phyloP scores from a whole-genome alignment of 2,797 vertebrate species.

The Schizopygopsis malacanthus region DNA sequence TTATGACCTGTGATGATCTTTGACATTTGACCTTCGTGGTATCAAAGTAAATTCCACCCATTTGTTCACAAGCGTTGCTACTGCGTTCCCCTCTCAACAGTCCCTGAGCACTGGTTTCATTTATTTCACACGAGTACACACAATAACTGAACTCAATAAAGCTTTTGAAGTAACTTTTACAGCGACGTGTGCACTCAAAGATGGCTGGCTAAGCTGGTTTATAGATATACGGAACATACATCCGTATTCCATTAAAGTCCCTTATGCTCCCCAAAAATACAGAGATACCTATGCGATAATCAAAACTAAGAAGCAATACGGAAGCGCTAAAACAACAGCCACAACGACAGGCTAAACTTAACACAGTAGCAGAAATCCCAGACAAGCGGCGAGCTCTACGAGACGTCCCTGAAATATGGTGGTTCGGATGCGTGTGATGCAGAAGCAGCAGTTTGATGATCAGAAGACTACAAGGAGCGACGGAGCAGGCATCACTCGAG shows the following conservation, averaged over 20 bases:
- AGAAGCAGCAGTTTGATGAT: constrained; percentile 59
- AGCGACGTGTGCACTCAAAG: constrained; percentile 39
- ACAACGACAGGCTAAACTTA: constrained; percentile 40
- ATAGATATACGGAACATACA: constrained; percentile 15
- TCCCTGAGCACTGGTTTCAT: constrained; percentile 77
- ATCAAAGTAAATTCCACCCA: constrained; percentile 49
- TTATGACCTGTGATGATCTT: constrained; percentile 58
- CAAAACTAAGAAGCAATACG: constrained; percentile 38
- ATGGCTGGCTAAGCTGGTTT: constrained; percentile 38
- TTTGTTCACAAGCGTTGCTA: constrained; percentile 59
- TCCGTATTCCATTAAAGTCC: constrained; percentile 61
- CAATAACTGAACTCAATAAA: constrained; percentile 70
- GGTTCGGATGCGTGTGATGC: constrained; percentile 39
- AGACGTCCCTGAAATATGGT: constrained; percentile 53
- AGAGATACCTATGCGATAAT: constrained; percentile 18
- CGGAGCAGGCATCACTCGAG: constrained; percentile 39
- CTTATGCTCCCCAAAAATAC: constrained; percentile 61
- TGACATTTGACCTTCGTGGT: constrained; percentile 43
- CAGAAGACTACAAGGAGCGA: constrained; percentile 46
- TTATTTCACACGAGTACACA: constrained; percentile 70
- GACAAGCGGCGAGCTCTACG: constrained; percentile 48
- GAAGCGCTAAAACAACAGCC: constrained; percentile 29
- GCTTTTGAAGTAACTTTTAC: constrained; percentile 65
- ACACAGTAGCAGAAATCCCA: constrained; percentile 46
- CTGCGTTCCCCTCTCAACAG: constrained; percentile 61